Evolutionary conservation across 2,113 vertebrate species (phyloP).

Genomic region (Prunella fulvescens): DNA sequence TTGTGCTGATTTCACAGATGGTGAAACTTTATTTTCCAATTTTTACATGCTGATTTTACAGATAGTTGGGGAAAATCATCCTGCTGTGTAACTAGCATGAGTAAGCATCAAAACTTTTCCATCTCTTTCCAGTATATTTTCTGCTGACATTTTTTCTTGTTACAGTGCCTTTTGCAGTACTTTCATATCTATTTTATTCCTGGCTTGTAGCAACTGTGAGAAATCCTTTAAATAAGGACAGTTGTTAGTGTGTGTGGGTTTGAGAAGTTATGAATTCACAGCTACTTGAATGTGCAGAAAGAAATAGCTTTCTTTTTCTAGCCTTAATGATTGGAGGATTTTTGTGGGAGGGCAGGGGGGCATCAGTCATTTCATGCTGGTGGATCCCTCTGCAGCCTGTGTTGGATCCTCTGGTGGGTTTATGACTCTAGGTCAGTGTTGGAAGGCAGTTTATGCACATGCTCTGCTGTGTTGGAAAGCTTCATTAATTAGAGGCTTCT

Average conservation of each 20-base stretch:
- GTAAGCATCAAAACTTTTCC: not conserved
- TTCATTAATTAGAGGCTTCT: not conserved
- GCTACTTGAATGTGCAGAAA: not conserved
- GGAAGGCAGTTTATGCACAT: not conserved
- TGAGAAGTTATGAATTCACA: not conserved
- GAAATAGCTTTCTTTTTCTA: not conserved
- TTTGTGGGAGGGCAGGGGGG: not conserved
- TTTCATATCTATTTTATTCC: not conserved
- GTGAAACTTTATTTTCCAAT: not conserved
- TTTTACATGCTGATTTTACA: not conserved
- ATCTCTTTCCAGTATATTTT: not conserved
- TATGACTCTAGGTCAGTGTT: not conserved
- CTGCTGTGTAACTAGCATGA: not conserved
- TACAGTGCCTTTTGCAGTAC: not conserved
- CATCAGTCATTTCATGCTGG: not conserved
- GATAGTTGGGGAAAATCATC: not conserved
- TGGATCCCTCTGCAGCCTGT: not conserved
- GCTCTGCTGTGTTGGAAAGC: not conserved
- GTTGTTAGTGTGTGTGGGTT: not conserved
- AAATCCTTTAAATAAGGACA: not conserved
- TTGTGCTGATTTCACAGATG: not conserved
- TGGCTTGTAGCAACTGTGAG: not conserved
- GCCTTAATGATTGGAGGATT: not conserved
- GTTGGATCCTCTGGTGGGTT: accelerated
- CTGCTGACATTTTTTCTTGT: not conserved